Evolutionary conservation across 2,797 vertebrate species (phyloP).

Genomic region (Sylvilagus floridanus): DNA sequence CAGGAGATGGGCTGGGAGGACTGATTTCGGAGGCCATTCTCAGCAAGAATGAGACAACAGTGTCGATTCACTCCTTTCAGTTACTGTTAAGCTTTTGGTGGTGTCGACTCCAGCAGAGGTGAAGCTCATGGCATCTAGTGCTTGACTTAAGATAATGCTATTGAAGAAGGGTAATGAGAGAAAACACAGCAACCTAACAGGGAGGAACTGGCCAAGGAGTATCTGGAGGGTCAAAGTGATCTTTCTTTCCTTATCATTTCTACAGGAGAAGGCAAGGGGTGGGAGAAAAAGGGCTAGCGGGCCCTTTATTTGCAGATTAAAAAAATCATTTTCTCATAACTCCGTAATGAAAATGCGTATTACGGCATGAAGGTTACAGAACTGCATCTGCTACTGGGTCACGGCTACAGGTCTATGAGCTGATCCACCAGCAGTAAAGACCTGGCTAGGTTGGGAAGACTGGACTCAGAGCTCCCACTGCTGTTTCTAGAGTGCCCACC

Average conservation of each 20-base stretch:
- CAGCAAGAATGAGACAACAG: conserved; percentile 75
- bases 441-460: conserved; percentile 99
- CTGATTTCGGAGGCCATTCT: conserved; percentile 79
- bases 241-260: conserved; percentile 82
- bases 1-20: conserved; percentile 73
- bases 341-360: conserved; percentile 87
- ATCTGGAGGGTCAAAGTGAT: conserved; percentile 79
- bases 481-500: conserved; percentile 99
- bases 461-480: conserved; percentile 99
- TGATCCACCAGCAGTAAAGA: conserved; percentile 99
- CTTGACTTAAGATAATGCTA: conserved; percentile 77
- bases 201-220: conserved; percentile 76
- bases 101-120: conserved; percentile 75
- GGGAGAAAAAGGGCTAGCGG: conserved; percentile 85
- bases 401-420: conserved; percentile 99
- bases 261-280: conserved; percentile 82
- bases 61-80: conserved; percentile 68
- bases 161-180: conserved; percentile 74
- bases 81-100: conserved; percentile 78
- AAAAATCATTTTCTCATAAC: conserved; percentile 86
- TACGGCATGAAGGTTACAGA: conserved; percentile 90
- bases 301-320: conserved; percentile 82
- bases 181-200: conserved; percentile 70
- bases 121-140: conserved; percentile 74
- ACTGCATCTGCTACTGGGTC: conserved; percentile 89